Base-by-base conservation (phyloP, 2,113 vertebrate species). In the Poecile atricapillus region DNA sequence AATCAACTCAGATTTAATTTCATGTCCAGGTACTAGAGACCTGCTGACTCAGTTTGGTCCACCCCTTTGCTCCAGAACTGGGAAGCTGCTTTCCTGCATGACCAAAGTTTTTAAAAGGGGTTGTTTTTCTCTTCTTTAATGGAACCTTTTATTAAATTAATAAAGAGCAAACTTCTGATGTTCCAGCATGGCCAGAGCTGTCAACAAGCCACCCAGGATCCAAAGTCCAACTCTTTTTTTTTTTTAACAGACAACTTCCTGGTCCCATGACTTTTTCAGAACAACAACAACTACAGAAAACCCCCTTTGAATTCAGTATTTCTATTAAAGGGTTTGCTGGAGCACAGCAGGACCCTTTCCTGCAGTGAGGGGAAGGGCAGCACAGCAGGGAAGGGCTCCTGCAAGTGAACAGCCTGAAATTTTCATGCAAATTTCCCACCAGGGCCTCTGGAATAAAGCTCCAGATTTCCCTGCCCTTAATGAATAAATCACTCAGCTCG, bases 351-450 rank as follows among this genome's bases (percentile, higher is more conserved):
- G n/a, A 39, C 47, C 2, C 0, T 65, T 88, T 49, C 77, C 62
- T 83, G 68, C 56, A 41, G 73, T 5, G 75, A 74, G 44, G 18
- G 35, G 79, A 95, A 93, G 89, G 95, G 50, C 85, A 93, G 55
- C n/a, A 0, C 23, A 5, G 85, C 70, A 65, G 91, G 76, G 60
- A 79, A 93, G 62, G 68, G 73, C 52, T 90, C 79, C 93, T 83
- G 80, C 55, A 53, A 92, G 62, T 3, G 13, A 89, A 77, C 59
- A 71, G 56, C 79, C 83, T 90, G 91, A 95, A 87, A 97, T 94
- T 89, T 94, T 93, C 88, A 97, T 95, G 85, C 73, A 92, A 74
- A 90, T 94, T 83, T 94, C 85, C 71, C 94, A 95, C 68, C 47
- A 88, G 92, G 83, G 44, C 39, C 79, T 63, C 79, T 86, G 50